Conservation (phyloP, 2,797 vertebrate genomes). For the Natrix natrix region DNA sequence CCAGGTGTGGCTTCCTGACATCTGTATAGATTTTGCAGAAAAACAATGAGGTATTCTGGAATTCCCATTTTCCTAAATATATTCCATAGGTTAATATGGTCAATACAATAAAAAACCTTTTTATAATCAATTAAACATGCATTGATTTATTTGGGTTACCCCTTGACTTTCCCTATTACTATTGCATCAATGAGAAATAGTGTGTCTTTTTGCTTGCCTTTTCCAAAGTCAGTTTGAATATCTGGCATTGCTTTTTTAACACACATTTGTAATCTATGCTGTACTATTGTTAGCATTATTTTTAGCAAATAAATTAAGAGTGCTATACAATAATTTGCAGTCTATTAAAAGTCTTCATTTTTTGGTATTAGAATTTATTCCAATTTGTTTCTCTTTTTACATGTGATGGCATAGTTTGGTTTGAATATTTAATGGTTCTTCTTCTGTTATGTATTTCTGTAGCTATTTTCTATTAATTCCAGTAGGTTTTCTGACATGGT, state of each 20-base stretch:
- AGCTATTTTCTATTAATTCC: neutral
- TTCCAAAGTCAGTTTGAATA: neutral
- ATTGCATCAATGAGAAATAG: neutral
- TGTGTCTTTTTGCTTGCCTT: neutral
- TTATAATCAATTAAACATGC: no score
- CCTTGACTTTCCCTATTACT: neutral
- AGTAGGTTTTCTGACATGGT: neutral
- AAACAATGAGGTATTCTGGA: neutral
- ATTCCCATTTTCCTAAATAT: neutral
- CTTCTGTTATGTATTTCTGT: neutral
- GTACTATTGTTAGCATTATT: neutral
- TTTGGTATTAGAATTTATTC: neutral
- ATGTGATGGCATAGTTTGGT: neutral
- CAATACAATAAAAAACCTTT: no score
- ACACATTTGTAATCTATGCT: neutral
- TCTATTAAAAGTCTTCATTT: neutral
- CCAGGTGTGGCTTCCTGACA: neutral
- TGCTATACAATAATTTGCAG: neutral
- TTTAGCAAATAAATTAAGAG: neutral
- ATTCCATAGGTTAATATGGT: neutral
- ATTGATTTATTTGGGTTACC: neutral
- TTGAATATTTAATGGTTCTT: neutral
- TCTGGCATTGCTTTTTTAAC: neutral
- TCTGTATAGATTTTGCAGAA: neutral
- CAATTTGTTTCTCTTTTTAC: neutral